Evolutionary conservation across 2,113 vertebrate species (phyloP).

Genomic region (Melanocharis versteri): DNA sequence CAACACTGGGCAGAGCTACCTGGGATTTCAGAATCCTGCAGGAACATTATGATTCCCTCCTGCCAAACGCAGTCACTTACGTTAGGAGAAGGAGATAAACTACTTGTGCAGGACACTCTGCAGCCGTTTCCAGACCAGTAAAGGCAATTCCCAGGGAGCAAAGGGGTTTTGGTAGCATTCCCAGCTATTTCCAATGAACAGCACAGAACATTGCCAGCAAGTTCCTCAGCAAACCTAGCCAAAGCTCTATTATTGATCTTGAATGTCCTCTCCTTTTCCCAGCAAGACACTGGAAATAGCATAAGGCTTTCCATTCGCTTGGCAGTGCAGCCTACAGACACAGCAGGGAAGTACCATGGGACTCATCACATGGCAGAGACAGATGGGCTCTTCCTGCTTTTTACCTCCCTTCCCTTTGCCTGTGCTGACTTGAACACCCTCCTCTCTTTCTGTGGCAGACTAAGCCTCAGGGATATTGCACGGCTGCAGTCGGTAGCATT

Average conservation of each 20-base stretch:
- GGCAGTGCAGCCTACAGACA: not conserved
- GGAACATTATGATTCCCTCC: not conserved
- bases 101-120: not conserved
- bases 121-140: not conserved
- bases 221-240: not conserved
- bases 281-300: conserved; percentile 33
- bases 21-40: not conserved
- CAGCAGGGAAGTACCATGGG: conserved; percentile 8
- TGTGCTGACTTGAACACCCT: not conserved
- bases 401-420: not conserved
- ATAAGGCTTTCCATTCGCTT: not conserved
- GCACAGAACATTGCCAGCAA: not conserved
- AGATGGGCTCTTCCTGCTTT: conserved; percentile 16
- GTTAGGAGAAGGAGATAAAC: not conserved
- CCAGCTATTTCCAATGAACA: conserved; percentile 8
- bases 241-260: conserved; percentile 9
- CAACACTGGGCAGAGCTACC: not conserved
- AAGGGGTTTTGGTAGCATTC: not conserved
- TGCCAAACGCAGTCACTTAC: not conserved
- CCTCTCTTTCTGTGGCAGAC: not conserved
- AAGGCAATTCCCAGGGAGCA: not conserved
- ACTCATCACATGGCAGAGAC: not conserved
- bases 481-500: not conserved
- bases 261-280: conserved; percentile 12
- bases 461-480: not conserved